Evolutionary conservation across 2,888 invertebrate species (phyloP), one percentile per base, ranked within the genome.

Genomic region (Gerris lacustris): DNA sequence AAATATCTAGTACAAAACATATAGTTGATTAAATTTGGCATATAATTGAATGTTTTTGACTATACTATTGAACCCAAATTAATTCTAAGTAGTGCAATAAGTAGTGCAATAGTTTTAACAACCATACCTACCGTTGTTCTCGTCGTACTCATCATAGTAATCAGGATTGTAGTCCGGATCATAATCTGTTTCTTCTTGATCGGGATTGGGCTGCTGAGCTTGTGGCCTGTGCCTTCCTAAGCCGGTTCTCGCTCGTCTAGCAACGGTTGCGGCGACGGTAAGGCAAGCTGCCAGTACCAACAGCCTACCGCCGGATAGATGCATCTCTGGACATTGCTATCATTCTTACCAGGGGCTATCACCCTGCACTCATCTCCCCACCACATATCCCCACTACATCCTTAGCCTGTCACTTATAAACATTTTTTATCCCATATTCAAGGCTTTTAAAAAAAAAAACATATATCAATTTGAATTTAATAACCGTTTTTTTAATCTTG

Each of bases 91-190:
- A 31, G 4, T 31, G 2, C 31, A 31, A 31, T 31, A 31, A 31
- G 31, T 31, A 31, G 4, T 31, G 2, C 31, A 31, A 31, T 31
- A 31, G 31, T 31, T 31, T 31, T 31, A 31, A 31, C 31, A 31
- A 31, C 31, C 31, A 31, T 67, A 47, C 69, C 71, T 67, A 62
- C 72, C 70, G n/a, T 68, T 70, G 63, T 64, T 69, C 45, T 73
- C 73, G 7, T 70, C 72, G 62, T 73, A 72, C 31, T 71, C 69
- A 15, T 71, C 71, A 68, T 71, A 71, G 67, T 73, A 73, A 44
- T 73, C 72, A 47, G 67, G 69, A 68, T 45, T 63, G 63, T 67
- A 70, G 71, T 64, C 70, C 70, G 55, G 55, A 55, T 55, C 55
- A 45, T 72, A 70, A 55, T 72, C 69, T 55, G 55, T 55, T 55